phyloP scores from a whole-genome alignment of 1,140 invertebrate genomes.

The Polypedilum vanderplanki region DNA sequence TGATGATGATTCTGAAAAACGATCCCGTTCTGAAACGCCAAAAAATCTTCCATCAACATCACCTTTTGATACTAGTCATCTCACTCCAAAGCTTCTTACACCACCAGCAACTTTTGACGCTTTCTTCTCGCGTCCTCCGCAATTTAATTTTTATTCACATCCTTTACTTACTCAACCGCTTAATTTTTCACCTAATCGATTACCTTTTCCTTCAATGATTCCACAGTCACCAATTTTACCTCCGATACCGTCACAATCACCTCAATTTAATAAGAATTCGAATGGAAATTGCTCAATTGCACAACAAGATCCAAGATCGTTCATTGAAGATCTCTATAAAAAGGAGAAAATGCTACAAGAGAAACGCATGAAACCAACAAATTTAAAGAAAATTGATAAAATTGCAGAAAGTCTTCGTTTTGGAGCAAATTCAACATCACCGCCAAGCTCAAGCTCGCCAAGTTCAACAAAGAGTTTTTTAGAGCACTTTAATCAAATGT shows the following conservation, averaged over 20 bases:
- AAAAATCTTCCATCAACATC: background rate
- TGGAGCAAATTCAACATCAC: constrained; percentile 1
- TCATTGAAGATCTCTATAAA: background rate
- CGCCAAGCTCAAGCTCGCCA: background rate
- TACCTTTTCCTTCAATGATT: constrained; percentile 20
- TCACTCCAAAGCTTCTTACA: constrained; percentile 10
- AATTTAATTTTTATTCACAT: constrained; percentile 25
- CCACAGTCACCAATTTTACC: background rate
- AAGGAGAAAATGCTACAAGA: background rate
- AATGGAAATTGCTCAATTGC: background rate
- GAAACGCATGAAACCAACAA: constrained; percentile 33
- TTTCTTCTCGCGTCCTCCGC: background rate
- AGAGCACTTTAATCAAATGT: constrained; percentile 4
- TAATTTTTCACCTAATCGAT: background rate
- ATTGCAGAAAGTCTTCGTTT: constrained; percentile 37
- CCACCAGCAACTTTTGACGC: background rate
- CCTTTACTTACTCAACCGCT: background rate
- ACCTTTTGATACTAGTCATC: background rate
- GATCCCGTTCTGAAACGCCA: background rate
- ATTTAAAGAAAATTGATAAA: constrained; percentile 40
- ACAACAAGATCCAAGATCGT: background rate
- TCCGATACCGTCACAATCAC: constrained; percentile 1
- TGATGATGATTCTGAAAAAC: background rate
- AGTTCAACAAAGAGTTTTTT: constrained; percentile 22
- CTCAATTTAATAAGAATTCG: constrained; percentile 11